Evolutionary conservation across 2,797 vertebrate species (phyloP).

Genomic region (Cyclopterus lumpus): DNA sequence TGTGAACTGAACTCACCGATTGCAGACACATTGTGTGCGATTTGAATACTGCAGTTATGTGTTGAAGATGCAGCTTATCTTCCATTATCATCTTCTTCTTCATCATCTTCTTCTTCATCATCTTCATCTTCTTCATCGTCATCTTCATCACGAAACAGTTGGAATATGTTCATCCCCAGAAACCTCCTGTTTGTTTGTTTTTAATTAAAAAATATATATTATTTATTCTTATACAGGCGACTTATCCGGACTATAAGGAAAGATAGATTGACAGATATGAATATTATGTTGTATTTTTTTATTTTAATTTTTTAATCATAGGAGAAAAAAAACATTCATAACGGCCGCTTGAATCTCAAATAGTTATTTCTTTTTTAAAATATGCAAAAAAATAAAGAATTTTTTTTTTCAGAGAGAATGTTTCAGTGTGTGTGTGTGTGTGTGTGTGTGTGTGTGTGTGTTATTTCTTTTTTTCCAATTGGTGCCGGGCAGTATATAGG

Average conservation of each 20-base stretch:
- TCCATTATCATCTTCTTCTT: background rate
- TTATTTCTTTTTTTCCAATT: background rate
- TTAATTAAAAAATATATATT: background rate
- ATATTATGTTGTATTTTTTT: no score
- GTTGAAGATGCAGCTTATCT: conserved; percentile 7
- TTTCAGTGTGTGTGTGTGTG: conserved; percentile 35
- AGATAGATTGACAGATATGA: background rate
- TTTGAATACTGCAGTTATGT: background rate
- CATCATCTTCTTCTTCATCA: background rate
- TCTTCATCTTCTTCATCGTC: background rate
- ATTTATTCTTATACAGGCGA: background rate
- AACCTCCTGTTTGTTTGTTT: background rate
- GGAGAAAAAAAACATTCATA: background rate
- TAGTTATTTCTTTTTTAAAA: conserved; percentile 11
- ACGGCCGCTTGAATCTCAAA: conserved; percentile 23
- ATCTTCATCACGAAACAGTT: background rate
- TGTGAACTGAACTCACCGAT: background rate
- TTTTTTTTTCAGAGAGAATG: no score
- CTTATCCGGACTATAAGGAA: conserved; percentile 11
- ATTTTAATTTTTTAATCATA: background rate
- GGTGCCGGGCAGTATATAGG: conserved; percentile 39
- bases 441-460: background rate
- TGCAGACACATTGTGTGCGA: background rate
- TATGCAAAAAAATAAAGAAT: no score
- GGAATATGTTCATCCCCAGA: background rate